These are phyloP conservation scores for Heteromyza rotundicornis DNA, from an alignment of 2,888 invertebrate genomes.

Conservation along the genomic window DNA sequence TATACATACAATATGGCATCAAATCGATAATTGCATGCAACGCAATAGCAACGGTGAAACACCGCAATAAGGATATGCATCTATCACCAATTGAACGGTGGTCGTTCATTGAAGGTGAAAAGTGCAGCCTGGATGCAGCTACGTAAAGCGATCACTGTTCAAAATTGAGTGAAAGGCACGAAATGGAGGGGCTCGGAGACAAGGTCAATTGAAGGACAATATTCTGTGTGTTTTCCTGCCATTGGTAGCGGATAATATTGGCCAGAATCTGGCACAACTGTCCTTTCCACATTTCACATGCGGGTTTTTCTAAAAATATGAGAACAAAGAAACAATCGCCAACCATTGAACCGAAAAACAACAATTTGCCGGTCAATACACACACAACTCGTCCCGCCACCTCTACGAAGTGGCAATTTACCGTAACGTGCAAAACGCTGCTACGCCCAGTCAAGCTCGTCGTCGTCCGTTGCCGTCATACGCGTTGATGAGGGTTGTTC, in stretches of 20 bases:
- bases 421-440: too few relatives aligned
- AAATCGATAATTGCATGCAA: too few relatives aligned
- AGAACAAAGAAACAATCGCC: not conserved
- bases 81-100: too few relatives aligned
- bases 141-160: too few relatives aligned
- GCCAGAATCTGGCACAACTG: not conserved
- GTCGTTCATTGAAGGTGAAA: too few relatives aligned
- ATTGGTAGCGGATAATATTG: not conserved
- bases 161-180: too few relatives aligned
- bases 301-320: not conserved
- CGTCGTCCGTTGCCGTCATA: too few relatives aligned
- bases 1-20: too few relatives aligned
- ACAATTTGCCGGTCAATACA: constrained; percentile 8
- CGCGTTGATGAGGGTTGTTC: not conserved
- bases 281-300: not conserved
- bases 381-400: not conserved
- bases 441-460: too few relatives aligned
- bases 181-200: constrained; percentile 38
- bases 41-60: too few relatives aligned
- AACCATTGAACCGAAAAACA: not conserved
- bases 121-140: too few relatives aligned
- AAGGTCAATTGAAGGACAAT: constrained; percentile 11
- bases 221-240: not conserved
- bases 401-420: not conserved
- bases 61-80: too few relatives aligned